Base-by-base conservation (phyloP, 23 tunicate species). In the Ascidia mentula region DNA sequence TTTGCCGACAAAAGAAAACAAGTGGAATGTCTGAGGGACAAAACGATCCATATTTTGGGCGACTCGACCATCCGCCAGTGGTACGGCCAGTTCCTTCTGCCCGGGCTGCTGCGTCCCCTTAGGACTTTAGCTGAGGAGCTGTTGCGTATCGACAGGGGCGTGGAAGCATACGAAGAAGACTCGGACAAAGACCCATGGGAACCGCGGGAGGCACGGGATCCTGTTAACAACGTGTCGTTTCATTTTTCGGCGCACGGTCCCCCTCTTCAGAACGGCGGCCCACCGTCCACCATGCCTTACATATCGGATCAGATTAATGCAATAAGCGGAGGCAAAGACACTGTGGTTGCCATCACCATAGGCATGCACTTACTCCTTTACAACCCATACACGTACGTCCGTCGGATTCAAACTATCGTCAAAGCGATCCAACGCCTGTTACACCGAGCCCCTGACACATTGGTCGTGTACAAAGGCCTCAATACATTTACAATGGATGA, bases 31-130 rank as follows among this genome's bases (percentile, higher is more conserved):
- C 71, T 85, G 12, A 17, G 46, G 42, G 70, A 86, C 65, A 86
- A 86, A 32, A 6, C n/a, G 17, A 32, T 86, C 4, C 37, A 79
- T n/a, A 40, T 86, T 18, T 76, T 86, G 37, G 90, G 84, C 12
- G 90, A 86, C 72, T 86, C 90, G 31, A 86, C 90, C 31, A 86
- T 86, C 34, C 90, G 90, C 15, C 90, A 86, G 46, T 86, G 90
- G 90, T 86, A 86, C 46, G 45, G 73, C 6, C 46, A 79, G 31
- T 79, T 33, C 45, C 59, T 86, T 1, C 82, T 69, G 36, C 30
- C 34, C n/a, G 74, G 73, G 17, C 45, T 36, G 4, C 59, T 38
- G 17, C 37, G 38, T 17, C 22, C 32, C 17, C 3, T 74, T 18
- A 20, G 31, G 38, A 4, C 37, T 31, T 45, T 31, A 22, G 34